Evolutionary conservation across 2,113 vertebrate species (phyloP).

Genomic region (Cairina moschata): DNA sequence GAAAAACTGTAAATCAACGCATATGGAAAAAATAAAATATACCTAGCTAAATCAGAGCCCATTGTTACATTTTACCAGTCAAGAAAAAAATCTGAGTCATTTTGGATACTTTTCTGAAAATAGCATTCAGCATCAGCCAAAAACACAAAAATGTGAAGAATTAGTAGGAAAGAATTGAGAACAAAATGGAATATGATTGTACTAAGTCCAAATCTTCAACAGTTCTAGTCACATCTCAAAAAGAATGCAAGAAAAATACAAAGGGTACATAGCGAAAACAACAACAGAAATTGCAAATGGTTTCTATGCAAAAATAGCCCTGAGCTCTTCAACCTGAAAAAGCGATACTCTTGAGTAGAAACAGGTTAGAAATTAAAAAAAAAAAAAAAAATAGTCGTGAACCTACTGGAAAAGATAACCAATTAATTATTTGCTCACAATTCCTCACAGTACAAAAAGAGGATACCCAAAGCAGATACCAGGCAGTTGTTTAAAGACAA

Average conservation of each 20-base stretch:
- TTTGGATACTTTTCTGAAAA: background rate
- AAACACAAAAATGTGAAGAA: background rate
- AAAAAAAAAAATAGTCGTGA: background rate
- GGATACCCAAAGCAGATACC: background rate
- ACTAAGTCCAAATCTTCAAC: background rate
- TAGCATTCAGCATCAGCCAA: background rate
- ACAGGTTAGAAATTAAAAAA: background rate
- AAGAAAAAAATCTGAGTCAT: background rate
- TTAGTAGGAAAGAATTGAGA: background rate
- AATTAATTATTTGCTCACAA: background rate
- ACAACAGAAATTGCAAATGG: background rate
- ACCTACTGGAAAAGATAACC: background rate
- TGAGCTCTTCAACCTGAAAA: background rate
- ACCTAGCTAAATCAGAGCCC: background rate
- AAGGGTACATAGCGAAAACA: background rate
- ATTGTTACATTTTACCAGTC: background rate
- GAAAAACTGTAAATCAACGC: background rate
- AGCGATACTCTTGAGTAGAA: background rate
- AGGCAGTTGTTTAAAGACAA: background rate
- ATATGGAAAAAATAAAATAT: background rate
- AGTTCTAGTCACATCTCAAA: background rate
- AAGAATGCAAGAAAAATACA: background rate
- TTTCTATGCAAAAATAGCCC: background rate
- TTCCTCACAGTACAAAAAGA: background rate
- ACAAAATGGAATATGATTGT: background rate